phyloP scores from a whole-genome alignment of 2,113 vertebrate species.

The Limanda limanda region DNA sequence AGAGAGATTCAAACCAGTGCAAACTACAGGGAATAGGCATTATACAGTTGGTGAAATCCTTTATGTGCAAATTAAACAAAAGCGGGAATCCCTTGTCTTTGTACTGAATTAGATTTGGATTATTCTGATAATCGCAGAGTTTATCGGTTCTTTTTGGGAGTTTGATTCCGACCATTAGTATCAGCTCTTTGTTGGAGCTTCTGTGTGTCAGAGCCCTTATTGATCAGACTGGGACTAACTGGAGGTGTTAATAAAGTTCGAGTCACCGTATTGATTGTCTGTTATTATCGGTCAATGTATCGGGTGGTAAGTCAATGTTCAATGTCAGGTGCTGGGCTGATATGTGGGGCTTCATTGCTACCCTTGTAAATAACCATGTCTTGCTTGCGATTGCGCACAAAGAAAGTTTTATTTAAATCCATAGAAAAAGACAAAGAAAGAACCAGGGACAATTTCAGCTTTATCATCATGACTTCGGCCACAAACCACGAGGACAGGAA shows the following conservation, averaged over 20 bases:
- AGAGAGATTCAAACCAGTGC: constrained; percentile 44
- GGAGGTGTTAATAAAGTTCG: constrained; percentile 73
- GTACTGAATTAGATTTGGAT: constrained; percentile 34
- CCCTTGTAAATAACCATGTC: constrained; percentile 26
- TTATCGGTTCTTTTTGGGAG: constrained; percentile 5
- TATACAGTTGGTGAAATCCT: constrained; percentile 21
- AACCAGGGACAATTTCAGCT: no score
- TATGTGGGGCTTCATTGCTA: constrained; percentile 21
- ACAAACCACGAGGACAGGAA: no score
- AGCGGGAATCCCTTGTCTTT: background rate
- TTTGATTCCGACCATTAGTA: constrained; percentile 18
- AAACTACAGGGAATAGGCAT: constrained; percentile 19
- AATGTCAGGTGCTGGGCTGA: constrained; percentile 42
- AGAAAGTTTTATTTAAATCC: background rate
- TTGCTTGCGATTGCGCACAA: background rate
- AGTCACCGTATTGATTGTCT: constrained; percentile 65
- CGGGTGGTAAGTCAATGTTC: constrained; percentile 49
- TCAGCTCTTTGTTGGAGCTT: constrained; percentile 41
- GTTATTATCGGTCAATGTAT: constrained; percentile 62
- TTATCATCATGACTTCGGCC: no score
- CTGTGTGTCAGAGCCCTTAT: constrained; percentile 44
- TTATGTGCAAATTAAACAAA: constrained; percentile 17
- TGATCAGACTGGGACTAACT: constrained; percentile 64
- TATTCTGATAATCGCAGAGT: constrained; percentile 22
- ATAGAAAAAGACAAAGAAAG: no score